These are phyloP conservation scores for Ophioninae sp. DNA, from an alignment of 2,888 invertebrate species.

Conservation along the genomic window DNA sequence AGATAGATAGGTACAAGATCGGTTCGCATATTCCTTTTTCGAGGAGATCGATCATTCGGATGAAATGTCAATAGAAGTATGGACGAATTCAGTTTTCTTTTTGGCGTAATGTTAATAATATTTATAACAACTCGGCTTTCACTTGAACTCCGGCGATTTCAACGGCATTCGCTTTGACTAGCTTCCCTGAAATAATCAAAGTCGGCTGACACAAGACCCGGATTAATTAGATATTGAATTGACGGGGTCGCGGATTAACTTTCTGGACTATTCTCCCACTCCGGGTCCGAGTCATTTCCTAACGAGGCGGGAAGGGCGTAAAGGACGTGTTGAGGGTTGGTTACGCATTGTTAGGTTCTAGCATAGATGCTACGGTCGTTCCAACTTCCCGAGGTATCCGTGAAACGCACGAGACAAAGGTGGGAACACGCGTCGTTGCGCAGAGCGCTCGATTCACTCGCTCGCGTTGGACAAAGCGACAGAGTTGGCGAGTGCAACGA, in stretches of 20 bases:
- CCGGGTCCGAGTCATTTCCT: slow-evolving; percentile 6
- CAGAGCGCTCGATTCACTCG: slow-evolving; percentile 20
- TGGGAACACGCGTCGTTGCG: slow-evolving; percentile 15
- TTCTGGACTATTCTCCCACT: slow-evolving; percentile 13
- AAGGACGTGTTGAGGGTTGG: slow-evolving; percentile 1
- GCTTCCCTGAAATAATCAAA: background rate
- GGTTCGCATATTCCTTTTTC: no score
- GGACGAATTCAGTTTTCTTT: no score
- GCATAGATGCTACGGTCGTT: background rate
- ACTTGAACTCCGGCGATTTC: no score
- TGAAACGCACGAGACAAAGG: slow-evolving; percentile 30
- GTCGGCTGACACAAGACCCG: background rate
- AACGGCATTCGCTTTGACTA: background rate
- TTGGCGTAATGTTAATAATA: no score
- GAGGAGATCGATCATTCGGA: no score
- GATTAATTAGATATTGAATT: slow-evolving; percentile 32
- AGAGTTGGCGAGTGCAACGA: slow-evolving; percentile 14
- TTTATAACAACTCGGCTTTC: no score
- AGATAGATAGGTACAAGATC: no score
- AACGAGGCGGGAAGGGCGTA: background rate
- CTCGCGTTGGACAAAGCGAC: slow-evolving; percentile 31
- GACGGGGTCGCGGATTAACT: background rate
- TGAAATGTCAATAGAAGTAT: no score
- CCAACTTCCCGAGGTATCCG: slow-evolving; percentile 28
- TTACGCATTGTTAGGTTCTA: slow-evolving; percentile 1